Evolutionary conservation across 2,888 invertebrate genomes (phyloP).

Genomic region (Chrysolina oricalcia): DNA sequence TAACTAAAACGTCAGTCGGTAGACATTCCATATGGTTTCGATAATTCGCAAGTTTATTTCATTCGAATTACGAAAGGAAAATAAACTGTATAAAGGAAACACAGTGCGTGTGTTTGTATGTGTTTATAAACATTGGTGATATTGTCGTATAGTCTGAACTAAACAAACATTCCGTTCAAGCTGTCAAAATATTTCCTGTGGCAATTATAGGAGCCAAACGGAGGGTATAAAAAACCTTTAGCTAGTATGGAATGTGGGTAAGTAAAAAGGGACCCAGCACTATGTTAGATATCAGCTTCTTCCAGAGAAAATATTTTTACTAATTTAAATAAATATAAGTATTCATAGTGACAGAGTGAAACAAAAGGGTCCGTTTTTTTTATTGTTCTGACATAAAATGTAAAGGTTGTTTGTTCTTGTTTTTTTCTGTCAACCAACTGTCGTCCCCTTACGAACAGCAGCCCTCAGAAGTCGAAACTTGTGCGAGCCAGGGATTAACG

Average conservation of each 20-base stretch:
- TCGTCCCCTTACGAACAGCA: too few species aligned
- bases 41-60: slow-evolving; percentile 48
- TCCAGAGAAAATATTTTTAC: too few species aligned
- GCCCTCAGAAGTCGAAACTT: too few species aligned
- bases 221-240: neutral
- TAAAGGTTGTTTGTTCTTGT: too few species aligned
- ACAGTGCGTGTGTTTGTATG: slow-evolving; percentile 44
- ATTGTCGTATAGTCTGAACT: slow-evolving; percentile 41
- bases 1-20: neutral
- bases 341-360: too few species aligned
- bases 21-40: slow-evolving; percentile 45
- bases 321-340: too few species aligned
- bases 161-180: slow-evolving; percentile 49
- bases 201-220: neutral
- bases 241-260: neutral
- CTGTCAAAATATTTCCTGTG: slow-evolving; percentile 53
- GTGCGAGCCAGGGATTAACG: too few species aligned
- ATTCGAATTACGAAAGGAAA: slow-evolving; percentile 42
- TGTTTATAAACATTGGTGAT: slow-evolving; percentile 48
- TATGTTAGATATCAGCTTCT: too few species aligned
- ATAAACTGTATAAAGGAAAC: slow-evolving; percentile 48
- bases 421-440: too few species aligned
- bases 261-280: neutral
- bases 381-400: too few species aligned
- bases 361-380: too few species aligned